phyloP scores from a whole-genome alignment of 1,140 invertebrate genomes.

The Drosophila baimaii region DNA sequence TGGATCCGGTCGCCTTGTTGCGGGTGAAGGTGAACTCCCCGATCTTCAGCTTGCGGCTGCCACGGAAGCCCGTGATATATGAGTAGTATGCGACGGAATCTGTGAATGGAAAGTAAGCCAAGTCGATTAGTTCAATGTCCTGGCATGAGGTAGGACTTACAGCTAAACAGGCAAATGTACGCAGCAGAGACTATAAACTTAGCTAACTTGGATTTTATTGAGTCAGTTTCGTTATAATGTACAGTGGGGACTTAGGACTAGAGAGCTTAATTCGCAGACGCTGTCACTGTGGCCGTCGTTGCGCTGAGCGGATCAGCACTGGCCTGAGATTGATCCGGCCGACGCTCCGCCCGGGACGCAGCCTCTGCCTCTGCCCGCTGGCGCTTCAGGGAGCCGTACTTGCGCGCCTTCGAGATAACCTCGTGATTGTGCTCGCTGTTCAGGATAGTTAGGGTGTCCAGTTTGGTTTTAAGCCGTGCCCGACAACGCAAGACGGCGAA shows the following conservation, averaged over 20 bases:
- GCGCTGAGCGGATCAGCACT: slow-evolving; percentile 10
- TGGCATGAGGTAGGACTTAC: neutral
- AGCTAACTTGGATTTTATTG: slow-evolving; percentile 62
- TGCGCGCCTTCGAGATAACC: slow-evolving; percentile 77
- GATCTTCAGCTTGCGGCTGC: slow-evolving; percentile 83
- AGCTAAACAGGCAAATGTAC: slow-evolving; percentile 18
- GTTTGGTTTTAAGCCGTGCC: slow-evolving; percentile 79
- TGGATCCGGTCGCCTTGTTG: slow-evolving; percentile 76
- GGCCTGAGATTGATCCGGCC: slow-evolving; percentile 22
- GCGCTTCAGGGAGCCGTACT: slow-evolving; percentile 76
- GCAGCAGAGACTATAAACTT: slow-evolving; percentile 18
- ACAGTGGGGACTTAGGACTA: slow-evolving; percentile 61
- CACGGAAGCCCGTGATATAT: slow-evolving; percentile 83
- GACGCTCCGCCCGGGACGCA: slow-evolving; percentile 46
- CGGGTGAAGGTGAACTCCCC: slow-evolving; percentile 80
- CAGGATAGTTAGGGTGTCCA: slow-evolving; percentile 72
- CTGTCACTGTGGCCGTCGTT: slow-evolving; percentile 4
- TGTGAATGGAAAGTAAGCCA: slow-evolving; percentile 43
- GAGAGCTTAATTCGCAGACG: slow-evolving; percentile 3
- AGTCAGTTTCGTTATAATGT: slow-evolving; percentile 25
- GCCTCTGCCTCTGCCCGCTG: slow-evolving; percentile 67
- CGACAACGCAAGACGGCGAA: slow-evolving; percentile 81
- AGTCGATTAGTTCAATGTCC: slow-evolving; percentile 43
- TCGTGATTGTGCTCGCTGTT: slow-evolving; percentile 83
- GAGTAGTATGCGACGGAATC: slow-evolving; percentile 65